Percentiles rank a stretch among this genome's conserved stretches.
phyloP scores from a whole-genome alignment of 2,888 invertebrate genomes.

The Imbricaverruca yamaguchii region DNA sequence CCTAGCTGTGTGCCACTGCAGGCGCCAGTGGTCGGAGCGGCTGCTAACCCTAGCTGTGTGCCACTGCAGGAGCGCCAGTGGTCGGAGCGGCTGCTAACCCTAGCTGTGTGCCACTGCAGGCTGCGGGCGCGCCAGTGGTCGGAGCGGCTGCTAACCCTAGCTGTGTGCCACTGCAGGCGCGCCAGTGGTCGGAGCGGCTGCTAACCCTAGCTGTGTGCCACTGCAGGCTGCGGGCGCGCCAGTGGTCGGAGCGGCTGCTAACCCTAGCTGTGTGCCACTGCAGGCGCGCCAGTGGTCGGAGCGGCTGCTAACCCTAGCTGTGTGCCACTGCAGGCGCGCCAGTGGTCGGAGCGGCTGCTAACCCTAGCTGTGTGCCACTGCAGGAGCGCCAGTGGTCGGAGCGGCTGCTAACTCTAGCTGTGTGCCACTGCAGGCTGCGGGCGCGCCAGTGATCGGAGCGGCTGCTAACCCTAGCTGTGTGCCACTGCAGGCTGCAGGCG shows the following conservation, averaged over 20 bases:
- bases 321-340: conserved; percentile 59
- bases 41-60: not conserved
- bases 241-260: conserved; percentile 69
- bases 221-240: conserved; percentile 73
- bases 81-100: conserved; percentile 56
- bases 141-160: conserved; percentile 44
- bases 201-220: not conserved
- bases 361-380: not conserved
- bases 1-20: conserved; percentile 39
- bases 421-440: conserved; percentile 56
- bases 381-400: conserved; percentile 92
- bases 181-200: conserved; percentile 78
- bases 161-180: conserved; percentile 52
- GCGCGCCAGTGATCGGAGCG: conserved; percentile 90
- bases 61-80: conserved; percentile 74
- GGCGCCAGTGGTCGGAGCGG: conserved; percentile 87
- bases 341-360: conserved; percentile 69
- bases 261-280: not conserved
- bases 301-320: conserved; percentile 37
- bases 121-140: conserved; percentile 93
- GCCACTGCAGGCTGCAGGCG: conserved; percentile 62
- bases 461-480: not conserved
- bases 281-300: conserved; percentile 92
- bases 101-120: conserved; percentile 45
- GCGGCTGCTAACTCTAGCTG: conserved; percentile 37